A percentile compares a stretch with the other conserved stretches of the same genome.
These are phyloP conservation scores for Ciconia stormi DNA, from an alignment of 2,113 vertebrate species.

Conservation along the genomic window DNA sequence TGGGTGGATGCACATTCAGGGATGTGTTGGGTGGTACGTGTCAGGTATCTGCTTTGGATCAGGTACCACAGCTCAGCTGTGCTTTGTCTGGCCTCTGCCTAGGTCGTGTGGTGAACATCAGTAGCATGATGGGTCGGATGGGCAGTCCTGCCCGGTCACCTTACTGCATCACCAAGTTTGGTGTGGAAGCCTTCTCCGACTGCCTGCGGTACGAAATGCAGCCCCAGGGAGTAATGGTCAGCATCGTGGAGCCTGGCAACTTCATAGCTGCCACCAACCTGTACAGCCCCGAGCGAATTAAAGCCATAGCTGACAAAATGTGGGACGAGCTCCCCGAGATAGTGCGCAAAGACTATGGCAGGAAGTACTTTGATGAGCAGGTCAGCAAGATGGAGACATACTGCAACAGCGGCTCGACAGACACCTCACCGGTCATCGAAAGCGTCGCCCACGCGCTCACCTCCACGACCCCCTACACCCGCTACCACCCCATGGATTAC, in stretches of 20 bases:
- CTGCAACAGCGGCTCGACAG: conserved; percentile 71
- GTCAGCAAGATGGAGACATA: conserved; percentile 76
- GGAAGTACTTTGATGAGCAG: conserved; percentile 79
- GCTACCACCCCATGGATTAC: conserved; percentile 85
- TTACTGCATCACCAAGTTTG: conserved; percentile 82
- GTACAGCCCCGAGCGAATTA: conserved; percentile 77
- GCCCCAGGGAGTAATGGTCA: conserved; percentile 77
- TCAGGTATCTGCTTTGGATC: neutral
- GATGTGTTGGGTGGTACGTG: neutral
- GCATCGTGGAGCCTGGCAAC: conserved; percentile 82
- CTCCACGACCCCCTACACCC: conserved; percentile 69
- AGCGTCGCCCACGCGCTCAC: conserved; percentile 75
- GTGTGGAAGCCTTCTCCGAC: conserved; percentile 81
- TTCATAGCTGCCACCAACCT: conserved; percentile 80
- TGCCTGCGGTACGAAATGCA: conserved; percentile 82
- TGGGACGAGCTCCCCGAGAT: conserved; percentile 77
- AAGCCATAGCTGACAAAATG: conserved; percentile 77
- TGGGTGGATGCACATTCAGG: fast-evolving
- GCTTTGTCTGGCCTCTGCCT: neutral
- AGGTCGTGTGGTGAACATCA: conserved; percentile 80
- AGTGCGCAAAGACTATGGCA: conserved; percentile 77
- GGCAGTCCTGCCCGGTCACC: conserved; percentile 76
- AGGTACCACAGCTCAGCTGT: neutral
- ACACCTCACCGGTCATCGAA: conserved; percentile 70
- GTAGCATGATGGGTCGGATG: conserved; percentile 82